Evolutionary conservation across 2,797 vertebrate genomes (phyloP), one percentile per base, ranked within the genome.

Genomic region (Premnoplex brunnescens): DNA sequence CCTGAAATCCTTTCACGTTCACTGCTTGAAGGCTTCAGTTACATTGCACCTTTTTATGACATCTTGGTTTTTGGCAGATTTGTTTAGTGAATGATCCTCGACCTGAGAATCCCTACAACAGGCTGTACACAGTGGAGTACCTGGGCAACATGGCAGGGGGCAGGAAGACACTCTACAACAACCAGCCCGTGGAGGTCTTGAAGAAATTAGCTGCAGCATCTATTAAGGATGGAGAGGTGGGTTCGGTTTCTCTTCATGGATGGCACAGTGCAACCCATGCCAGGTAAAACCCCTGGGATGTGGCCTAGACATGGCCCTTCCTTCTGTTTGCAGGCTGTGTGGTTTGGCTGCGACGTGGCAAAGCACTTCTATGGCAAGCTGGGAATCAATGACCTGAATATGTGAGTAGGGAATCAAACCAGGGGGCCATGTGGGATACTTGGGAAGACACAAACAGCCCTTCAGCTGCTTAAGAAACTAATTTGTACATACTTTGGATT

Each of bases 271-370:
- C 73, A 21, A 26, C 32, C 77, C 30, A 3, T 34, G 48, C 23
- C 14, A 9, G n/a, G 6, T 62, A 7, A 34, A 49, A 37, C 26
- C 71, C 0, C 6, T n/a, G 82, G 90, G 69, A 48, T 34, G 5
- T 43, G 55, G 63, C 73, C 62, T 67, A 19, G 85, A 36, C 16
- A 0, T 91, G 88, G 96, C 63, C 80, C 43, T 91, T 48, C 49
- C 51, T 73, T 91, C 85, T 95, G 0, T 83, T 84, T 95, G 48
- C 66, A 99, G 99, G 99, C 99, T 5, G 99, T 99, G 91, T 99
- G 99, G 99, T 99, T 99, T 88, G 99, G 99, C 73, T 99, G 99
- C 51, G 99, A 99, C 18, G 99, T 99, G 51, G 99, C 99, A 55
- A 99, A 99, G 96, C 98, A 99, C 97, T 99, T 99, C 97, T 99